These are phyloP conservation scores for Sciurus carolinensis DNA, from an alignment of 2,797 vertebrate species.

Conservation along the genomic window DNA sequence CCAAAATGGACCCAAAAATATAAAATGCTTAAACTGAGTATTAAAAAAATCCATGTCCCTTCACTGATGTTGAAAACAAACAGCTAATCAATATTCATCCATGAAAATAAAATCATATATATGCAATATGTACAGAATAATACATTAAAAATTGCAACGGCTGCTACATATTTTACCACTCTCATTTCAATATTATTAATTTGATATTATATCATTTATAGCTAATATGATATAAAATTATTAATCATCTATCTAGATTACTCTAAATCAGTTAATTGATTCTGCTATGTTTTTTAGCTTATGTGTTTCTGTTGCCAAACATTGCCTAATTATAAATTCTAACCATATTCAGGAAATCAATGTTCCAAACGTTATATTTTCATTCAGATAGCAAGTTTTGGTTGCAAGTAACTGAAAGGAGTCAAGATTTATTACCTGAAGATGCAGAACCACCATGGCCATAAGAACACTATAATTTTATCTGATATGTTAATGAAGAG, in stretches of 20 bases:
- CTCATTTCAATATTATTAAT: not conserved
- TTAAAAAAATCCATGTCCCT: not conserved
- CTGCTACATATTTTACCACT: not conserved
- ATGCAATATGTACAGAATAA: not conserved
- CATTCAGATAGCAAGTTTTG: not conserved
- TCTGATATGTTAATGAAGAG: not conserved
- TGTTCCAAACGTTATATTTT: not conserved
- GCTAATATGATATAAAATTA: not conserved
- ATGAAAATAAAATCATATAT: not conserved
- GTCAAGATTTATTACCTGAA: not conserved
- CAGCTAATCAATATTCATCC: not conserved
- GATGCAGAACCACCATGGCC: not conserved
- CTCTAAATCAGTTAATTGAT: not conserved
- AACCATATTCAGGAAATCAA: not conserved
- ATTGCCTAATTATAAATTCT: not conserved
- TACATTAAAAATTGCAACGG: not conserved
- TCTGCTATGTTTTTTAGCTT: not conserved
- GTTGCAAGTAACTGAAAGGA: not conserved
- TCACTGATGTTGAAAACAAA: not conserved
- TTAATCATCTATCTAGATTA: not conserved
- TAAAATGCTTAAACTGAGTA: not conserved
- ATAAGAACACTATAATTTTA: not conserved
- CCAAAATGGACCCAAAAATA: constrained; percentile 32
- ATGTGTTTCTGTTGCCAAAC: not conserved
- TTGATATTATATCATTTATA: not conserved